These are phyloP conservation scores for Acholoe squamosa DNA, from an alignment of 2,888 invertebrate genomes.

Conservation along the genomic window DNA sequence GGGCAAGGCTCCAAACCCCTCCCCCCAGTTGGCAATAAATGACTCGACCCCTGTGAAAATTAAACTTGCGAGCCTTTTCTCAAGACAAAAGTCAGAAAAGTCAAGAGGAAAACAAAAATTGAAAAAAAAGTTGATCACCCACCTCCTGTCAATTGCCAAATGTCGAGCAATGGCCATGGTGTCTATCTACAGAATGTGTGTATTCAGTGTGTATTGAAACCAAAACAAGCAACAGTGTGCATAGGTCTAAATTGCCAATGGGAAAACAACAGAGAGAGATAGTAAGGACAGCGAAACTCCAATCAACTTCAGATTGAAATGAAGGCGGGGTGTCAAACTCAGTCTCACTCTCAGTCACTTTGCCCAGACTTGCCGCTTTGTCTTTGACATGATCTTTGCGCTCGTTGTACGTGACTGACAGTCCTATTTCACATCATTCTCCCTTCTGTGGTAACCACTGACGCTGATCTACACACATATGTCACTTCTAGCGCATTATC, in stretches of 20 bases:
- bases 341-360: not conserved
- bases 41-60: not conserved
- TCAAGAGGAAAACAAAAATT: not conserved
- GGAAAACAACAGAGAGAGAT: too few relatives aligned
- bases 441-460: not conserved
- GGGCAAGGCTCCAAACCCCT: too few relatives aligned
- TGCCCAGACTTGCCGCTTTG: slow-evolving; percentile 41
- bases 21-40: too few relatives aligned
- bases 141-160: slow-evolving; percentile 48
- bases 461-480: not conserved
- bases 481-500: not conserved
- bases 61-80: not conserved
- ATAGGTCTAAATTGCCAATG: not conserved
- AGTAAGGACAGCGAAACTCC: too few relatives aligned
- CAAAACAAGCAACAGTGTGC: not conserved
- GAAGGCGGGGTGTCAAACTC: not conserved
- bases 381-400: not conserved
- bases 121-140: not conserved
- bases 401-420: not conserved
- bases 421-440: not conserved
- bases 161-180: slow-evolving; percentile 53
- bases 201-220: not conserved
- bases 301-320: too few relatives aligned
- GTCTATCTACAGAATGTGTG: not conserved
- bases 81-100: not conserved